These are phyloP conservation scores for Archips crataeganus DNA, from an alignment of 2,888 invertebrate genomes.

Conservation along the genomic window DNA sequence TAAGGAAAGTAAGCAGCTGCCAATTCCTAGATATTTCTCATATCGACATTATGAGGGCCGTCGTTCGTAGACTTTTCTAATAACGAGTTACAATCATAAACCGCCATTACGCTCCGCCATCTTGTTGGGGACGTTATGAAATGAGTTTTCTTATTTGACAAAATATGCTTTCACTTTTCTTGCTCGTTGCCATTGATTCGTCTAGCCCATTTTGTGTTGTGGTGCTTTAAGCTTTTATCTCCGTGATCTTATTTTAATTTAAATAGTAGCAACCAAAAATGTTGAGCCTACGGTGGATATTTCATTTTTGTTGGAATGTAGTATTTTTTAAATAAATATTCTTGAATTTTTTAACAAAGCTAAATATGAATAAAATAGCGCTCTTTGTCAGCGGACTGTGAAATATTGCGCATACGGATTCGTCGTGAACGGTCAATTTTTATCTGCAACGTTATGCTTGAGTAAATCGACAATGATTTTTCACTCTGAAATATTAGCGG, in stretches of 20 bases:
- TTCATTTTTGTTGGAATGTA: background rate
- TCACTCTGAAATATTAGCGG: constrained; percentile 75
- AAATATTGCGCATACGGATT: constrained; percentile 46
- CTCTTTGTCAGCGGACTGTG: background rate
- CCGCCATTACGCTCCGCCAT: constrained; percentile 10
- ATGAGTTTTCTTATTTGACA: constrained; percentile 3
- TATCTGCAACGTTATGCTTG: constrained; percentile 69
- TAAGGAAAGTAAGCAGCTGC: constrained; percentile 3
- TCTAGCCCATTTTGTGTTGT: background rate
- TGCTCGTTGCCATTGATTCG: background rate
- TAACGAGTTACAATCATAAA: constrained; percentile 22
- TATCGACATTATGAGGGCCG: background rate
- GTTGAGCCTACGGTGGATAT: no score
- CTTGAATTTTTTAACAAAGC: background rate
- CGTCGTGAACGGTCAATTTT: constrained; percentile 68
- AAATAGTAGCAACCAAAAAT: no score
- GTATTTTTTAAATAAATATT: background rate
- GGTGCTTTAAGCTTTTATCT: background rate
- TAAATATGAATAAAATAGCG: background rate
- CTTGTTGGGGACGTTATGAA: constrained; percentile 13
- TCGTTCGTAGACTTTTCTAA: constrained; percentile 29
- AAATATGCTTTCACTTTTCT: background rate
- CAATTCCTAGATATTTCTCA: constrained; percentile 4
- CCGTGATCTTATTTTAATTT: background rate
- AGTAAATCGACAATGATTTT: constrained; percentile 76